Evolutionary conservation across 2,113 vertebrate genomes (phyloP), one percentile per base, ranked within the genome.

Genomic region (Cyprinodon brontotheroides): DNA sequence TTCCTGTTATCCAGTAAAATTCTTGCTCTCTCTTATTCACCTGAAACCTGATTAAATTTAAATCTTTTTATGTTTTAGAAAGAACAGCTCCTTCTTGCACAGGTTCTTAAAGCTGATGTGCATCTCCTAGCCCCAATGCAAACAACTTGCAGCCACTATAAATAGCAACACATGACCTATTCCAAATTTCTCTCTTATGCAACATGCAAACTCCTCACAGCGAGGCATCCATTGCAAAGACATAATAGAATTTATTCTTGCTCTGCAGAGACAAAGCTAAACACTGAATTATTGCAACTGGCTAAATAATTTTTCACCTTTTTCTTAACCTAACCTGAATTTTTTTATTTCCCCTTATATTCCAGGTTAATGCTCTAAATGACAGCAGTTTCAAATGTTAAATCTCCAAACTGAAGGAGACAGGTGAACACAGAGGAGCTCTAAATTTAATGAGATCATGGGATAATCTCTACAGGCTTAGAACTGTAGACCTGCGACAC

Each of bases 381-480:
- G 50, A 20, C 17, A 20, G 7, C 6, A n/a, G 17, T n/a, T 57
- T 20, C 17, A 57, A 2, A 9, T 57, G 5, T 20, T 8, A 20
- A 57, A 57, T 9, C 50, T 3, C 50, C 50, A 12, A 66, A 66
- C 40, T 66, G n/a, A 47, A 36, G 8, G 15, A 14, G 36, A 38
- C 36, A 71, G 75, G 72, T 57, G 50, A 57, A 57, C 17, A 20
- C 20, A 57, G 50, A 7, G 17, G 17, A 20, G 50, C 50, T 83
- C 40, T 39, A 17, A 59, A 36, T 81, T 79, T 82, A 86, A 87
- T 76, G 68, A 63, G 83, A 86, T 86, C 63, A 82, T 64, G 38
- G 45, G 87, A 84, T 83, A 80, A 86, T 82, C 76, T 68, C 11
- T 39, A 20, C 50, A 57, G 50, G 14, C 17, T 57, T 8, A n/a